phyloP scores from a whole-genome alignment of 2,113 vertebrate species.

The Centropus unirufus region DNA sequence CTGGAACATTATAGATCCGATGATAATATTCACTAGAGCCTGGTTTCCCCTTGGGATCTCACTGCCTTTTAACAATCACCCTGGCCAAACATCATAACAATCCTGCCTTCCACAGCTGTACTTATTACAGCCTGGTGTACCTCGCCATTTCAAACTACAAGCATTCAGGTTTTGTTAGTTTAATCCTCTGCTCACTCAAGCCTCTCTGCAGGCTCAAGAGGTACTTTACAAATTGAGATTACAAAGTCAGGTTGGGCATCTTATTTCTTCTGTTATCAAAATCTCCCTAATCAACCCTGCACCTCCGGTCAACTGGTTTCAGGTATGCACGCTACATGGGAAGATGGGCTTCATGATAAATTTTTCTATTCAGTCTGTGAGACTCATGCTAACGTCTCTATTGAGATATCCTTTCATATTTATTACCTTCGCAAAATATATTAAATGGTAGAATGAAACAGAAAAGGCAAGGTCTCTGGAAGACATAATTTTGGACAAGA shows the following conservation, averaged over 20 bases:
- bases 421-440: background rate
- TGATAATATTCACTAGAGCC: background rate
- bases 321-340: fast-evolving
- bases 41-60: background rate
- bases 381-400: background rate
- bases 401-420: background rate
- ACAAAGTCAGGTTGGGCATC: background rate
- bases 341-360: background rate
- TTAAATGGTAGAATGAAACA: background rate
- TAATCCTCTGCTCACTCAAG: background rate
- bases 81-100: background rate
- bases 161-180: background rate
- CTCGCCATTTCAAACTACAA: background rate
- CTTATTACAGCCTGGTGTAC: background rate
- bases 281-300: fast-evolving
- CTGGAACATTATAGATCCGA: background rate
- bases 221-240: background rate
- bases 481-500: background rate
- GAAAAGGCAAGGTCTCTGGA: background rate
- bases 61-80: background rate
- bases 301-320: background rate
- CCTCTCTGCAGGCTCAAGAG: background rate
- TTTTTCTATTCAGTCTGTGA: background rate
- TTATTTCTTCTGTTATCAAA: background rate
- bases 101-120: background rate